A percentile compares a stretch with the other conserved stretches of the same genome.
Conservation (phyloP, 2,888 invertebrate genomes). For the Tetrapedia diversipes region DNA sequence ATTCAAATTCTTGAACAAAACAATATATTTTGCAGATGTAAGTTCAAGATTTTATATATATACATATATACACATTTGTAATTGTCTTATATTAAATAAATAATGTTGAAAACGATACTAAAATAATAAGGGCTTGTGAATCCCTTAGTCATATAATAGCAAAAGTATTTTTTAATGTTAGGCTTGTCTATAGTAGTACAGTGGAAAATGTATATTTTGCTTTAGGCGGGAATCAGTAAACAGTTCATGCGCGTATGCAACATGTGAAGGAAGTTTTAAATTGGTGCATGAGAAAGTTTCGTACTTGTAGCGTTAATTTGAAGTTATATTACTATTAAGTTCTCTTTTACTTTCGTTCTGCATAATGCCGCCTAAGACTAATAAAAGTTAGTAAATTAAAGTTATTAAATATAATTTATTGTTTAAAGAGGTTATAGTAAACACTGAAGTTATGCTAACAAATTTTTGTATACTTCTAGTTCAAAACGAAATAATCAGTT, state of each 20-base stretch:
- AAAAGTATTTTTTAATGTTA: too few relatives aligned
- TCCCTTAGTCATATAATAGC: too few relatives aligned
- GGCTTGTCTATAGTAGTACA: too few relatives aligned
- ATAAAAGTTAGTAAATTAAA: background rate
- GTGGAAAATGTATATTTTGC: too few relatives aligned
- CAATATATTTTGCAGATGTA: too few relatives aligned
- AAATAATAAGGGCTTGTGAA: too few relatives aligned
- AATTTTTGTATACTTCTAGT: constrained; percentile 27
- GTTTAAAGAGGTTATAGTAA: constrained; percentile 15
- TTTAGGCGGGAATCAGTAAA: constrained; percentile 21
- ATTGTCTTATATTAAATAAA: too few relatives aligned
- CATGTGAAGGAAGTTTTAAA: background rate
- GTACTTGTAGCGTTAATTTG: background rate
- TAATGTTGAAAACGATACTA: too few relatives aligned
- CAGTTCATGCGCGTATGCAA: background rate
- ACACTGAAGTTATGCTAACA: background rate
- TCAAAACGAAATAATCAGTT: constrained; percentile 50
- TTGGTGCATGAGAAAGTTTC: background rate
- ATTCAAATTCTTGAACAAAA: too few relatives aligned
- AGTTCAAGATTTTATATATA: too few relatives aligned
- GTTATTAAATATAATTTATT: background rate
- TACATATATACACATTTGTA: too few relatives aligned
- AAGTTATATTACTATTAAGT: background rate
- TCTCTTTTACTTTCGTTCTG: background rate
- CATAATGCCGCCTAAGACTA: constrained; percentile 30